A percentile compares a stretch with the other conserved stretches of the same genome.
Evolutionary conservation across 64 coral and sea anemone species (phyloP).

Genomic region (Pocillopora verrucosa): DNA sequence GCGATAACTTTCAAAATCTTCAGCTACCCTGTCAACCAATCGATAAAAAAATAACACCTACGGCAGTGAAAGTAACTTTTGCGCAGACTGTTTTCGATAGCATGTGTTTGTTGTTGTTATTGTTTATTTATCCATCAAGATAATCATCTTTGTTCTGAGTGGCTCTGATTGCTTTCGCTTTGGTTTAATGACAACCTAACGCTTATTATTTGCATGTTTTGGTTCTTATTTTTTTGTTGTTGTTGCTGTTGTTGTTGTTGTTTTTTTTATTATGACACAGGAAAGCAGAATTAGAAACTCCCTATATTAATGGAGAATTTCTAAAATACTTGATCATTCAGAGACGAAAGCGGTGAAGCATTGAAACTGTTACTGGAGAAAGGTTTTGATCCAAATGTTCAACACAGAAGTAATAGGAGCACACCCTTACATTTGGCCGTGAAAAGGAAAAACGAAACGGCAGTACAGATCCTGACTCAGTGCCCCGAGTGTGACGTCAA

Average conservation of each 20-base stretch:
- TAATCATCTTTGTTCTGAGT: too few relatives aligned
- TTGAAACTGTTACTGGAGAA: constrained; percentile 39
- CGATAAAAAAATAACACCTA: too few relatives aligned
- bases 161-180: too few relatives aligned
- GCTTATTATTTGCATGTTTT: neutral
- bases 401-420: neutral
- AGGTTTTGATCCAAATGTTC: constrained; percentile 39
- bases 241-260: too few relatives aligned
- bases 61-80: too few relatives aligned
- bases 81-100: neutral
- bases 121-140: too few relatives aligned
- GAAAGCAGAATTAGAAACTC: too few relatives aligned
- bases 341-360: constrained; percentile 60
- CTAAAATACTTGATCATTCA: neutral
- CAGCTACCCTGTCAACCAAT: too few relatives aligned
- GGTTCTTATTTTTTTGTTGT: neutral
- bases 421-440: constrained; percentile 67
- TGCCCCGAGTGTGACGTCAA: constrained; percentile 31
- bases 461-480: constrained; percentile 27
- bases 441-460: constrained; percentile 53
- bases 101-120: neutral
- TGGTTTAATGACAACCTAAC: too few relatives aligned
- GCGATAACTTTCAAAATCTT: too few relatives aligned
- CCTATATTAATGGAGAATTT: too few relatives aligned
- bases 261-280: too few relatives aligned